A percentile compares a stretch with the other conserved stretches of the same genome.
These are phyloP conservation scores for Paradoxurus hermaphroditus DNA, from an alignment of 2,113 vertebrate species.

Conservation along the genomic window DNA sequence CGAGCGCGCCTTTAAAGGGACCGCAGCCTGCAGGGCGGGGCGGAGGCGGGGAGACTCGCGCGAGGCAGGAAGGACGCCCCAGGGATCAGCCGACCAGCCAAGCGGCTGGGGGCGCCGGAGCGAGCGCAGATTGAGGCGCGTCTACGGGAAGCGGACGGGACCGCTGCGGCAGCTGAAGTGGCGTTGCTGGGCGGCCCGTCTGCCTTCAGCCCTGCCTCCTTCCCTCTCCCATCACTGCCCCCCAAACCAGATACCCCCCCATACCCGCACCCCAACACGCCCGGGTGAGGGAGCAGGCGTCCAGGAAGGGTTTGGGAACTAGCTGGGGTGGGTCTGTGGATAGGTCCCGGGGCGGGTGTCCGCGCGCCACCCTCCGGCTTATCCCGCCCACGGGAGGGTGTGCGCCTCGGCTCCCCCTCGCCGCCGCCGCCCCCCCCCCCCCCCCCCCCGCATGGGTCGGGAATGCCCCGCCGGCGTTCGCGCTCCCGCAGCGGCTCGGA, in stretches of 20 bases:
- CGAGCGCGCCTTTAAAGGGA: constrained; percentile 74
- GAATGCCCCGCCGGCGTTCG: background rate
- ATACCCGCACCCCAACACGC: background rate
- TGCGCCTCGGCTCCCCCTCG: fast-evolving
- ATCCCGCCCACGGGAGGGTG: fast-evolving
- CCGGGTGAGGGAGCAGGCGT: background rate
- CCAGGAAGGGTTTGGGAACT: too few relatives aligned
- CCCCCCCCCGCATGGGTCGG: background rate
- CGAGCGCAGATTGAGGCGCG: background rate
- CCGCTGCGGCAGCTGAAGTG: background rate
- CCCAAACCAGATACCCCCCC: background rate
- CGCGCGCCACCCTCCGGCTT: background rate
- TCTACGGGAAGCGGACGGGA: background rate
- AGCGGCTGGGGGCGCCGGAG: background rate
- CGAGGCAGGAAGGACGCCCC: constrained; percentile 23
- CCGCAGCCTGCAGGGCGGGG: constrained; percentile 59
- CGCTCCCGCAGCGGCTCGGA: background rate
- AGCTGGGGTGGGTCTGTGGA: background rate
- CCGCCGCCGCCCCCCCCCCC: too few relatives aligned
- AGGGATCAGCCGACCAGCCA: background rate
- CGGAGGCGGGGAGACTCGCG: constrained; percentile 46
- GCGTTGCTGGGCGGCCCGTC: background rate
- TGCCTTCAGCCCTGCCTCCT: background rate
- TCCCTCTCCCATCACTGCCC: background rate
- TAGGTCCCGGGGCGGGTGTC: background rate